phyloP scores from a whole-genome alignment of 2,888 invertebrate species.

The Mimachlamys varia region DNA sequence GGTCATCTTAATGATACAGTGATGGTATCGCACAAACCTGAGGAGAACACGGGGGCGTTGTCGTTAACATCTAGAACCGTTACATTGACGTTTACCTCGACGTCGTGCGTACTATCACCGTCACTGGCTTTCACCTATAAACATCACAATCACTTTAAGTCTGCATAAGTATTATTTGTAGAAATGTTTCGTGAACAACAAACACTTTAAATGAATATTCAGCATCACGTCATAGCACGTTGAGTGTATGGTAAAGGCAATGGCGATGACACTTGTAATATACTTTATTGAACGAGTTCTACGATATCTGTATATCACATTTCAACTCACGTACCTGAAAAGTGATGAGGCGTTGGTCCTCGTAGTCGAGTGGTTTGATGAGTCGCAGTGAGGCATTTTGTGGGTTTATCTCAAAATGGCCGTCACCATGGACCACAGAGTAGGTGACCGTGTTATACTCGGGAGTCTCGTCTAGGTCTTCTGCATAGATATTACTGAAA shows the following conservation, averaged over 20 bases:
- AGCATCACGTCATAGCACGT: no score
- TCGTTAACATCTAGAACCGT: constrained; percentile 58
- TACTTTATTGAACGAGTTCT: no score
- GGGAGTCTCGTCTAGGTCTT: not conserved
- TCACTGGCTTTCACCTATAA: not conserved
- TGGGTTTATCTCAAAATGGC: not conserved
- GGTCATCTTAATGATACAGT: no score
- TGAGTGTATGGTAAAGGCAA: no score
- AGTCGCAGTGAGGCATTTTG: not conserved
- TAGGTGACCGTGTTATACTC: constrained; percentile 18
- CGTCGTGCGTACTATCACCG: not conserved
- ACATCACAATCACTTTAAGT: not conserved
- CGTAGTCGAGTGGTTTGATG: not conserved
- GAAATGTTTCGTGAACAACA: no score
- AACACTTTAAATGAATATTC: no score
- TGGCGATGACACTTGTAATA: no score
- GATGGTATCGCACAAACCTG: not conserved
- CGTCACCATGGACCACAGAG: not conserved
- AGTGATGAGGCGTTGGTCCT: not conserved
- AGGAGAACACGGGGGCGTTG: constrained; percentile 51
- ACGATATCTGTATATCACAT: not conserved
- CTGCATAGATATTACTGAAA: not conserved
- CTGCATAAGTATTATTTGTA: no score
- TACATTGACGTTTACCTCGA: constrained; percentile 36
- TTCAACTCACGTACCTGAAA: not conserved